These are phyloP conservation scores for Diuraphis noxia DNA, from an alignment of 1,140 invertebrate species.

Conservation along the genomic window DNA sequence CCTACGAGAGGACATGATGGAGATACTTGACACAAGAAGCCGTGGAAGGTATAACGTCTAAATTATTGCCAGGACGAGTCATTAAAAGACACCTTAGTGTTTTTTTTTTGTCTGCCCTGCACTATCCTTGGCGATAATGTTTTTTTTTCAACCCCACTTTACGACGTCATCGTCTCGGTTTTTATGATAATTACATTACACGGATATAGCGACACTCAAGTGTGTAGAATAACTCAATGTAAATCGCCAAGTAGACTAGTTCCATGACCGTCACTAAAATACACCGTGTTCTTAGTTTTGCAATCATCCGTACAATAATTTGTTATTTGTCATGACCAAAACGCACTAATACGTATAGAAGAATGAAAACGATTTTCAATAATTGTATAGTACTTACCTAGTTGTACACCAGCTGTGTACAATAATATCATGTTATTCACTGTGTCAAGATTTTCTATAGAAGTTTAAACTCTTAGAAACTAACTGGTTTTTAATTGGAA, in stretches of 20 bases:
- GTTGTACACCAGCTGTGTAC: too few relatives aligned
- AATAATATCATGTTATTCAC: background rate
- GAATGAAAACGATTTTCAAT: background rate
- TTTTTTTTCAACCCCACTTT: conserved; percentile 42
- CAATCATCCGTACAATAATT: background rate
- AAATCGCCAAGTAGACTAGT: conserved; percentile 31
- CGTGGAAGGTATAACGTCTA: conserved; percentile 37
- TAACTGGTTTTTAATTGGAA: conserved; percentile 1
- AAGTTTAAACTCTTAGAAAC: background rate
- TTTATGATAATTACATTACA: conserved; percentile 43
- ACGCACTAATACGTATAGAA: background rate
- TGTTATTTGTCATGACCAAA: conserved; percentile 13
- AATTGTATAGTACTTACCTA: background rate
- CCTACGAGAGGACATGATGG: background rate
- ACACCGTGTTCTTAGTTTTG: background rate
- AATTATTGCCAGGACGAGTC: conserved; percentile 48
- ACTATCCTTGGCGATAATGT: conserved; percentile 14
- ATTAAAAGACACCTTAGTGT: conserved; percentile 38
- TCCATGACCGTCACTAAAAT: conserved; percentile 43
- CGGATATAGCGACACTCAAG: background rate
- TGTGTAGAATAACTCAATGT: conserved; percentile 8
- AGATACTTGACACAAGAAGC: conserved; percentile 42
- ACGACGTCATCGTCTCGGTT: conserved; percentile 42
- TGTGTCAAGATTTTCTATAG: background rate
- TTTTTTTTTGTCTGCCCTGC: conserved; percentile 36